Base-by-base conservation (phyloP, 2,113 vertebrate species). In the Pseudorectes ferrugineus region DNA sequence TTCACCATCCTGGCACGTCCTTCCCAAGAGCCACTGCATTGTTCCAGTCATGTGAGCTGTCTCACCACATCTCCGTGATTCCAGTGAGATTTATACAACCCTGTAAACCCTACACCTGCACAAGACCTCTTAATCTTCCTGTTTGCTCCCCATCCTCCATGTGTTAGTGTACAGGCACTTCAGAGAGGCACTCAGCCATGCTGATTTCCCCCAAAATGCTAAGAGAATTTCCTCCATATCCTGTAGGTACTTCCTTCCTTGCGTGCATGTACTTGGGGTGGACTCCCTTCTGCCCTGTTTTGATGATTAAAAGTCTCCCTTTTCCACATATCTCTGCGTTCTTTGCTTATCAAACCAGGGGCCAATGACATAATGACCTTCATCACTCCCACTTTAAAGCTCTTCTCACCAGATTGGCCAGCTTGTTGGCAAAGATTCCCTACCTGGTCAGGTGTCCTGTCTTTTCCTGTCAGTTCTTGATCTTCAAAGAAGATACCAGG, bases 331-430 rank as follows among this genome's bases (percentile, higher is more conserved):
- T 14, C 7, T 46, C n/a, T 55, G 17, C 14, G n/a, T 3, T 20
- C 14, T 63, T 81, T 59, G 17, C 14, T 65, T 52, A 38, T 14
- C 36, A 70, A 70, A 28, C 6, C 7, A 10, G 14, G 28, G 23
- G 13, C 46, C 8, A 10, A 49, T 2, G 4, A n/a, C 14, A 59
- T 75, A 52, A 57, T 2, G 3, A 59, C 2, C 6, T 4, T 12
- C 22, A 31, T 28, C 38, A 16, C 7, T 84, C 11, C 22, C 25
- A 80, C 19, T 71, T 62, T 75, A 67, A 79, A 67, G 15, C 3
- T 49, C 24, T 84, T 38, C 24, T 81, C 28, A 31, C 22, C 26
- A 63, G 8, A 8, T 6, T 94, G 35, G 12, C 25, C 35, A 75
- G 31, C 12, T 33, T 58, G 8, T n/a, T 71, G n/a, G 16, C 22